Conservation (phyloP, 2,113 vertebrate genomes). For the Dinomys branickii region DNA sequence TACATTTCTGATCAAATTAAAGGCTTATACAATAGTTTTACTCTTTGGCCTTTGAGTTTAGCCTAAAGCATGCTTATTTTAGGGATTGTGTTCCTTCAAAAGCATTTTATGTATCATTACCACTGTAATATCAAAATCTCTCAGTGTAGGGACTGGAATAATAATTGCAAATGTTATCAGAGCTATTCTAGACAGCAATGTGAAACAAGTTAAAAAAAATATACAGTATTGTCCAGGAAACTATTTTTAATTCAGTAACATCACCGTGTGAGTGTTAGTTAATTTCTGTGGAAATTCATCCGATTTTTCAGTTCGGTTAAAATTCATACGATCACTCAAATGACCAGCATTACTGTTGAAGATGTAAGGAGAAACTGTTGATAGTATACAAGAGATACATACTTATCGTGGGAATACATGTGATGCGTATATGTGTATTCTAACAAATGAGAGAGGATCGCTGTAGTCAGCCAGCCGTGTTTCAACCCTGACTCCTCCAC, state of each 20-base stretch:
- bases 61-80: conserved; percentile 17
- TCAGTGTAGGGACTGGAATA: not conserved
- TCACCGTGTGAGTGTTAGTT: not conserved
- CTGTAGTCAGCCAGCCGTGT: not conserved
- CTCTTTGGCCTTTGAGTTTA: not conserved
- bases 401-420: not conserved
- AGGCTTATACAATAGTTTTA: conserved; percentile 24
- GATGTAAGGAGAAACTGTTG: not conserved
- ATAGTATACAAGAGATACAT: not conserved
- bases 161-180: not conserved
- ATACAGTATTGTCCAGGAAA: not conserved
- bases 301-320: conserved; percentile 16
- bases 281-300: conserved; percentile 3
- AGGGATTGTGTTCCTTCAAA: conserved; percentile 41
- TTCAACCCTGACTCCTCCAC: not conserved
- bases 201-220: not conserved
- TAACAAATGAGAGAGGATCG: not conserved
- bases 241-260: conserved; percentile 14
- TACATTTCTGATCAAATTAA: conserved; percentile 63
- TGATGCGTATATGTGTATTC: too few relatives aligned
- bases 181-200: not conserved
- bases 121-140: not conserved
- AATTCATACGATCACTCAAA: conserved; percentile 1
- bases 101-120: not conserved
- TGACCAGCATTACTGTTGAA: not conserved